These are phyloP conservation scores for Epinephelus cyanopodus DNA, from an alignment of 2,113 vertebrate species.

Conservation along the genomic window DNA sequence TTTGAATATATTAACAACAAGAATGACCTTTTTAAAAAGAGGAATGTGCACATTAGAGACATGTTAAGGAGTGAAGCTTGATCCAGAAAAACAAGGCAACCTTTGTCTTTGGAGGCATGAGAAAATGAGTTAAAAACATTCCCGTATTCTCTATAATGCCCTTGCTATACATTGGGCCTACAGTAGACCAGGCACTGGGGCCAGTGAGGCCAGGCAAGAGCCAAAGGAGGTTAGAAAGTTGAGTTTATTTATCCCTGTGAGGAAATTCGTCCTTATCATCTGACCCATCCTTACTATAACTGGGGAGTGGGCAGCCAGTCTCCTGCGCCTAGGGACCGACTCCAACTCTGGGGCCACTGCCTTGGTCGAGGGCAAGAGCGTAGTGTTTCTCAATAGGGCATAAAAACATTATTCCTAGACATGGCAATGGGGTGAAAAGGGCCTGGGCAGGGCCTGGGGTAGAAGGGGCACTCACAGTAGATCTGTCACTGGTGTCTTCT, in stretches of 20 bases:
- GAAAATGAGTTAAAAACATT: neutral
- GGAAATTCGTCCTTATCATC: conserved; percentile 40
- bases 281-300: conserved; percentile 32
- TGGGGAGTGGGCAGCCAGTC: conserved; percentile 4
- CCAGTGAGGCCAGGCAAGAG: neutral
- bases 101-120: neutral
- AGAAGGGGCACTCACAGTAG: neutral
- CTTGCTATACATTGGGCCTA: neutral
- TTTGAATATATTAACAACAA: too few relatives aligned
- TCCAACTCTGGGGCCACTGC: conserved; percentile 1
- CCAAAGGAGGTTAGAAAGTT: neutral
- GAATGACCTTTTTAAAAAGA: too few relatives aligned
- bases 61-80: neutral
- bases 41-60: neutral
- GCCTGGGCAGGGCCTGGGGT: conserved; percentile 9
- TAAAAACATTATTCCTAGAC: conserved; percentile 7
- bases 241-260: conserved; percentile 47
- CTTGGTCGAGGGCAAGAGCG: conserved; percentile 39
- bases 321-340: conserved; percentile 31
- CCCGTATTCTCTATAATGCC: neutral
- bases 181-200: neutral
- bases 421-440: conserved; percentile 4
- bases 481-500: conserved; percentile 38
- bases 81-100: conserved; percentile 7
- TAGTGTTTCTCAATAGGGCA: conserved; percentile 8